Evolutionary conservation across 2,797 vertebrate species (phyloP).

Genomic region (Buceros bicornis): DNA sequence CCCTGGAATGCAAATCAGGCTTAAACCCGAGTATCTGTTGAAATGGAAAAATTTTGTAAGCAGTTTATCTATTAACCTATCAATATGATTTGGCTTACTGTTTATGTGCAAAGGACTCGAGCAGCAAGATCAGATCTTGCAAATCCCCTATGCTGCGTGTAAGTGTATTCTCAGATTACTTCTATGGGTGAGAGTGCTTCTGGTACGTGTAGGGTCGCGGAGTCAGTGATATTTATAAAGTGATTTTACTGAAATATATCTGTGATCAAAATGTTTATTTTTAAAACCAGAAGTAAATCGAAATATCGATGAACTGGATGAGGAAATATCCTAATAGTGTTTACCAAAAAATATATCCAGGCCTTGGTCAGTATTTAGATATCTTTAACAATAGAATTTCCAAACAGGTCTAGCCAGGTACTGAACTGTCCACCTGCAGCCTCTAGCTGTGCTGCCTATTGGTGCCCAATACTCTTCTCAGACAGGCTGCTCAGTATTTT

Average conservation of each 20-base stretch:
- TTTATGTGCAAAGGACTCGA: not conserved
- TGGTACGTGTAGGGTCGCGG: not conserved
- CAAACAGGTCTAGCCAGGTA: not conserved
- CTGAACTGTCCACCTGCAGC: not conserved
- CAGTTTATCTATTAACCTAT: not conserved
- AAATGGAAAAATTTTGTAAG: not conserved
- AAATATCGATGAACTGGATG: not conserved
- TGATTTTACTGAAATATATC: not conserved
- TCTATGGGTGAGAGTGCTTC: not conserved
- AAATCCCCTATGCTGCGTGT: rapidly evolving
- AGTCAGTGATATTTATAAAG: not conserved
- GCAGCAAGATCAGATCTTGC: not conserved
- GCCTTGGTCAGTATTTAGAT: not conserved
- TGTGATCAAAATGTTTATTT: not conserved
- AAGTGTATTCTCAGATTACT: not conserved
- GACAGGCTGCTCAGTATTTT: not conserved
- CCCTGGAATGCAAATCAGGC: not conserved
- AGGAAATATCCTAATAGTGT: not conserved
- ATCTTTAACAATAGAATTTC: not conserved
- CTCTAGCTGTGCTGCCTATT: not conserved
- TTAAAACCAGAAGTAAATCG: not conserved
- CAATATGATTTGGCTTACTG: not conserved
- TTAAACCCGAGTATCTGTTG: not conserved
- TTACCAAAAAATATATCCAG: not conserved
- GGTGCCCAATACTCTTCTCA: not conserved